Base-by-base conservation (phyloP, 1,140 invertebrate species). In the Drosophila lowei region DNA sequence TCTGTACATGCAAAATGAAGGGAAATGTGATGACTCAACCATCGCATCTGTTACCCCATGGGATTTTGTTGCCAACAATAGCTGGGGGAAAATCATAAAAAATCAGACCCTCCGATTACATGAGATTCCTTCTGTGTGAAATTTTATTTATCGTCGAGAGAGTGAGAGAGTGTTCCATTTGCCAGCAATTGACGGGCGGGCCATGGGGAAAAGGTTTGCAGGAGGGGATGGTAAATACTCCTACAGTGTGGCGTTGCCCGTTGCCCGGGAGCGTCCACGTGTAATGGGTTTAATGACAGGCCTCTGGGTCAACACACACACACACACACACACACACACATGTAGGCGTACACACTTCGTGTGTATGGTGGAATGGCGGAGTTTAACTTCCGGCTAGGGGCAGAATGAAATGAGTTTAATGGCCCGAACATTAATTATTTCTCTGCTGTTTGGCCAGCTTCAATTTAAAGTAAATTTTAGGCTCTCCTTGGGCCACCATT, bases 371-470 rank as follows among this genome's bases (percentile, higher is more conserved):
- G 42, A 44, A 43, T 44, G 42, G 2, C 41, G 54, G 43, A 44
- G 25, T 55, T 23, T 54, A 8, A 48, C 28, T 52, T 66, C 43
- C 15, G 30, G 18, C 16, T n/a, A 50, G 44, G 18, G 34, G 58
- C 54, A 15, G 21, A 5, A 6, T n/a, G 11, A 38, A 34, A 18
- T 38, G 58, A 47, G 49, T 28, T 49, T 8, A 60, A 64, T 49
- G 44, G 42, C 42, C 11, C 9, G n/a, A 25, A 59, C 57, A 63
- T 63, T 52, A 63, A 63, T 52, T 50, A 50, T 61, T 50, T 18
- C 16, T 44, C 15, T 21, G 16, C 34, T 34, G 30, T 15, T 47
- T 21, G 18, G 5, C 1, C 50, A 11, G 28, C 30, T 23, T 38
- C 44, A 18, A 38, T 53, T 44, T 62, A 18, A 52, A 21, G 15